Conservation (phyloP, 1,140 invertebrate genomes). For the Aleiodes sp. region DNA sequence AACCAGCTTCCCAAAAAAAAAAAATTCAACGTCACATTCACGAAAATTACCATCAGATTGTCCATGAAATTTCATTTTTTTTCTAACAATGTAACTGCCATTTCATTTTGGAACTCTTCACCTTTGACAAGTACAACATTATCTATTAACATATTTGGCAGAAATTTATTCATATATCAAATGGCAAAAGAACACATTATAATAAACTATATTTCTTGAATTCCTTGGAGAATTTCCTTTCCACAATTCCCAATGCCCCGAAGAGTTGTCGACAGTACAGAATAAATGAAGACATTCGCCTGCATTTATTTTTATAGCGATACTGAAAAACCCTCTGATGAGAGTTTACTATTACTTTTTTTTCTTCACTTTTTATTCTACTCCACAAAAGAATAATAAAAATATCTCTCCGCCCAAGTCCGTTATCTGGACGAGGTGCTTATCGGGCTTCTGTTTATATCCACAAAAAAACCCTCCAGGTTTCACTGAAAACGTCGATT, state of each 20-base stretch:
- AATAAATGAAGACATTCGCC: not conserved
- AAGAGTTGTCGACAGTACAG: not conserved
- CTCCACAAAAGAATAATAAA: not conserved
- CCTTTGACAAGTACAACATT: too few species aligned
- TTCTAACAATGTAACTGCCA: too few species aligned
- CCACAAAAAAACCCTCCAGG: not conserved
- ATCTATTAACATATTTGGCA: too few species aligned
- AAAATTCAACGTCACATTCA: too few species aligned
- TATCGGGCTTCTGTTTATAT: slow-evolving; percentile 19
- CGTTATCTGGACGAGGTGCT: slow-evolving; percentile 11
- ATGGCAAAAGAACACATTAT: too few species aligned
- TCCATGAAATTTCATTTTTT: too few species aligned
- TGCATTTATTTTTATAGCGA: not conserved
- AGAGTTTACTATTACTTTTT: not conserved
- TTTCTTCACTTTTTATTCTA: too few species aligned
- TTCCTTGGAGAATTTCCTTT: not conserved
- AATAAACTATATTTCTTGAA: too few species aligned
- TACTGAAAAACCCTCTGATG: not conserved
- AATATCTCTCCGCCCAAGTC: not conserved
- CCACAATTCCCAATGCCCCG: not conserved
- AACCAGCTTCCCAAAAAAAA: too few species aligned
- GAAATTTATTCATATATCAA: too few species aligned
- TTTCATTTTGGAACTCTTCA: too few species aligned
- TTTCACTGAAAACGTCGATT: slow-evolving; percentile 20
- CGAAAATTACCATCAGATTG: too few species aligned